Base-by-base conservation (phyloP, 23 tunicate genomes). In the Oikopleura albicans region DNA sequence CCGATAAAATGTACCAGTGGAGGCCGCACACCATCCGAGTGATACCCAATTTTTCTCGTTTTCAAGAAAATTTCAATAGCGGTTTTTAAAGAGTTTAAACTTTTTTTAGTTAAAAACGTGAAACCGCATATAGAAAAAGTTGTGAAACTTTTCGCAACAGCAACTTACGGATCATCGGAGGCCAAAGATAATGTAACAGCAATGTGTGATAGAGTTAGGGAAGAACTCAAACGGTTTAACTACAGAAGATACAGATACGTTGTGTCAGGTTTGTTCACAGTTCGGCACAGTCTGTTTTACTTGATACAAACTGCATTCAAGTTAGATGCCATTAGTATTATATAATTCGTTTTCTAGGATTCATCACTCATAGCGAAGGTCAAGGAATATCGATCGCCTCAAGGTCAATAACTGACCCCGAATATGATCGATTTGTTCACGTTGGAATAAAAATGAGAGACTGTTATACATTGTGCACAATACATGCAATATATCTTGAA, bases 151-250 rank as follows among this genome's bases (percentile, higher is more conserved):
- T 49, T 49, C 22, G 63, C 63, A 8, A 12, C 12, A 22, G 63
- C 12, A 8, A 49, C 63, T 49, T 12, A 8, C 12, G n/a, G n/a
- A n/a, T n/a, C n/a, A n/a, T 49, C 63, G 22, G 22, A 49, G 22
- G 63, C 63, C 12, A 22, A 49, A 22, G 63, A 49, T 22, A 49
- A 49, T 49, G 63, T 49, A 8, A 49, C 63, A 8, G 63, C 63
- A 49, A 71, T 71, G 79, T 71, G 79, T 37, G 79, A 71, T 29
- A 27, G 79, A 29, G 37, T 71, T 16, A 34, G 79, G 31, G 79
- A 71, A 71, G 79, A 71, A 71, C 37, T 71, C 33, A 71, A 71
- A 29, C 33, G 35, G 37, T 71, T 71, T 31, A 29, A 29, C 37
- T 71, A 71, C 37, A 29, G 4, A 29, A 16, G 79, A 16, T 71